A percentile compares a stretch with the other conserved stretches of the same genome.
phyloP scores from a whole-genome alignment of 2,888 invertebrate genomes.

The Bruchidius siliquastri region DNA sequence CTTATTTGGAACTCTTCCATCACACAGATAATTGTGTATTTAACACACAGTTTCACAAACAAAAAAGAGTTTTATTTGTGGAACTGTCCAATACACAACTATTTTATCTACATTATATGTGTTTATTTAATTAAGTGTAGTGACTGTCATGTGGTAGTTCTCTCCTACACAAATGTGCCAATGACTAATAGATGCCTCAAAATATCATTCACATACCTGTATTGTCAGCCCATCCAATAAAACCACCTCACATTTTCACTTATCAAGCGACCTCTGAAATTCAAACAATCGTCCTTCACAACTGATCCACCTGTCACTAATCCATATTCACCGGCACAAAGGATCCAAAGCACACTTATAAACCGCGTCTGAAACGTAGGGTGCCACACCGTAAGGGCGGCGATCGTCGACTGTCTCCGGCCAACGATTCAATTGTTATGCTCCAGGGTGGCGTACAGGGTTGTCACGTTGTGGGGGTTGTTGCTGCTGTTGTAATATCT shows the following conservation, averaged over 20 bases:
- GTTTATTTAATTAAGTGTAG: no score
- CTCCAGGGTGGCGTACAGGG: constrained; percentile 19
- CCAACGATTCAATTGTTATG: constrained; percentile 17
- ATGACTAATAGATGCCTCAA: no score
- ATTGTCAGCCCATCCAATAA: not conserved
- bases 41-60: no score
- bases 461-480: constrained; percentile 10
- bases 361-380: not conserved
- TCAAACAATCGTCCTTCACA: not conserved
- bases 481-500: not conserved
- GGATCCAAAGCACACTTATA: not conserved
- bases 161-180: no score
- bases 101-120: no score
- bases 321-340: constrained; percentile 1
- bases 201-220: not conserved
- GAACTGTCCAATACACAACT: no score
- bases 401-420: constrained; percentile 19
- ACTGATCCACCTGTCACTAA: constrained; percentile 1
- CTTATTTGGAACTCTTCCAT: no score
- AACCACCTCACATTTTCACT: not conserved
- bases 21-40: no score
- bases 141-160: no score
- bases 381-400: constrained; percentile 3
- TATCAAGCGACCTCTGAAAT: not conserved
- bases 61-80: no score